Conservation (phyloP, 2,797 vertebrate genomes). For the Parotocinclus haroldoi region DNA sequence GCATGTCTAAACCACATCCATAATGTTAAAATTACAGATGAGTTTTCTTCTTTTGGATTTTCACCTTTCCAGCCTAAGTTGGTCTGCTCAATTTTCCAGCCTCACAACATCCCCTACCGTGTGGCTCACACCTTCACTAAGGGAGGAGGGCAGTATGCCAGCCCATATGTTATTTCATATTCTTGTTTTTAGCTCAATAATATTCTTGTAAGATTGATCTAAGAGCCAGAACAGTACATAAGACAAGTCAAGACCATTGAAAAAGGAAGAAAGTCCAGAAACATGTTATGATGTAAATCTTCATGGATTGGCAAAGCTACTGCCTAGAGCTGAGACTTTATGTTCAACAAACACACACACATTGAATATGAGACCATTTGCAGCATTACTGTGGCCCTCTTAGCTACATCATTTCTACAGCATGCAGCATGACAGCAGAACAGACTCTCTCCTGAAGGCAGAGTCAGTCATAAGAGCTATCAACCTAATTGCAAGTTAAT, state of each 20-base stretch:
- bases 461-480: constrained; percentile 51
- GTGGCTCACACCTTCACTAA: no score
- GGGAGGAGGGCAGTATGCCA: no score
- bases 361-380: constrained; percentile 10
- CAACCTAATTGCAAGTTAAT: constrained; percentile 55
- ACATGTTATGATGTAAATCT: constrained; percentile 27
- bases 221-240: constrained; percentile 22
- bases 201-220: neutral
- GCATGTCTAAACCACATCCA: no score
- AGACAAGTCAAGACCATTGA: constrained; percentile 18
- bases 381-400: constrained; percentile 20
- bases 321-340: constrained; percentile 8
- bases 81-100: no score
- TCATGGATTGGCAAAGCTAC: neutral
- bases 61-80: no score
- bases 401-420: constrained; percentile 39
- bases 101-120: no score
- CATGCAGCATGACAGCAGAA: constrained; percentile 34
- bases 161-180: no score
- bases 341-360: constrained; percentile 3
- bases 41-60: no score
- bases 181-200: no score
- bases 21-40: no score
- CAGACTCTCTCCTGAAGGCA: constrained; percentile 43
- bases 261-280: constrained; percentile 21